A percentile compares a stretch with the other conserved stretches of the same genome.
These are phyloP conservation scores for Olivierus martensii DNA, from an alignment of 1,140 invertebrate genomes.

Conservation along the genomic window DNA sequence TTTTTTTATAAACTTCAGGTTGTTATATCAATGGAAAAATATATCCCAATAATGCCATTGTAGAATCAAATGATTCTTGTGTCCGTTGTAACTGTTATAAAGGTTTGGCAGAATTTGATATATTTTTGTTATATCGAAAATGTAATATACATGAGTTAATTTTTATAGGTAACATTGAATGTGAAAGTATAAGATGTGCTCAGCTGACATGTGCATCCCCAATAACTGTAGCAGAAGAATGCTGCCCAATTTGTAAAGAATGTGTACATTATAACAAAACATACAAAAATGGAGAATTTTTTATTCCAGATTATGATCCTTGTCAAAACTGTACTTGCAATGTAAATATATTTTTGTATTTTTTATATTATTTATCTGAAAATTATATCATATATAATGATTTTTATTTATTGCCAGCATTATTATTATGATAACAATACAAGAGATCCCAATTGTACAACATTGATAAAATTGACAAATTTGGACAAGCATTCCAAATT, in stretches of 20 bases:
- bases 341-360: slow-evolving; percentile 4
- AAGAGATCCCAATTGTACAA: no score
- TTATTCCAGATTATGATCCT: slow-evolving; percentile 6
- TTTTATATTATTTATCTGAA: slow-evolving; percentile 5
- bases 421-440: no score
- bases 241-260: slow-evolving; percentile 10
- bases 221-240: not conserved
- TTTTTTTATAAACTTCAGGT: not conserved
- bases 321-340: slow-evolving; percentile 13
- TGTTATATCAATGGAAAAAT: slow-evolving; percentile 10
- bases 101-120: slow-evolving; percentile 2
- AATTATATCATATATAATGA: no score
- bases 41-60: slow-evolving; percentile 6
- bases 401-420: no score
- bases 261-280: slow-evolving; percentile 4
- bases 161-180: slow-evolving; percentile 14
- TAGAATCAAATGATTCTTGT: slow-evolving; percentile 6
- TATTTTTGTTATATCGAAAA: no score
- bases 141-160: no score
- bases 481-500: no score
- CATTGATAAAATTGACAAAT: no score
- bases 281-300: slow-evolving; percentile 3
- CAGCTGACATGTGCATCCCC: slow-evolving; percentile 4
- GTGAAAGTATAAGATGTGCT: slow-evolving; percentile 6
- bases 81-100: slow-evolving; percentile 6